Evolutionary conservation across 2,113 vertebrate species (phyloP), one percentile per base, ranked within the genome.

Genomic region (Pseudorhombus dupliciocellatus): DNA sequence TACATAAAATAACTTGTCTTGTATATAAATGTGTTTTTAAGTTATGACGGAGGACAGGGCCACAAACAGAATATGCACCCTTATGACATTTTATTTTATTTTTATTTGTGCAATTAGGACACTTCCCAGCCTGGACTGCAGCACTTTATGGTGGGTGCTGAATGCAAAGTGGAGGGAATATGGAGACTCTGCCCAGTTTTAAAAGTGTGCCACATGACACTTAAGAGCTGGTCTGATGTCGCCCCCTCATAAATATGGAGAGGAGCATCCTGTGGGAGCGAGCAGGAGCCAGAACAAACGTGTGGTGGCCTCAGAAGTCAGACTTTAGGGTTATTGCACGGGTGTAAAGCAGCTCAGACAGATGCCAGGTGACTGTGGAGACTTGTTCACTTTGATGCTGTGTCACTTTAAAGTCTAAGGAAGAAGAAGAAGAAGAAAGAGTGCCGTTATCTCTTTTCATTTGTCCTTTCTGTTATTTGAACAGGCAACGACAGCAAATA

Each of bases 261-360:
- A 65, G 11, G 46, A 52, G 61, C 68, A 77, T 79, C 72, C 66
- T 75, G 84, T 64, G 58, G 70, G 69, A 53, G 62, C 30, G 57
- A 58, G 21, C 60, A 63, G 34, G 71, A 71, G 61, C 42, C 57
- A 66, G 42, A 68, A 71, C 75, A 83, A 74, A 66, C 58, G 64
- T 68, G 70, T 81, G 64, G 64, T 67, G 66, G 56, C 80, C 66
- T 81, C 75, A 77, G 71, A 72, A 55, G 67, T 75, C 37, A 26
- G 26, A 34, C 44, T 84, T 90, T 80, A 90, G 83, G 76, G 86
- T 85, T 81, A 79, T 87, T 91, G 79, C 79, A 73, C 37, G 24
- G 67, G 55, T 65, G 28, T 85, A 78, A 85, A 86, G 74, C 54
- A 56, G 63, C 70, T 61, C 42, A 50, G 59, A 64, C 70, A 81